These are phyloP conservation scores for Eidolon dupreanum DNA, from an alignment of 2,797 vertebrate genomes.

Conservation along the genomic window DNA sequence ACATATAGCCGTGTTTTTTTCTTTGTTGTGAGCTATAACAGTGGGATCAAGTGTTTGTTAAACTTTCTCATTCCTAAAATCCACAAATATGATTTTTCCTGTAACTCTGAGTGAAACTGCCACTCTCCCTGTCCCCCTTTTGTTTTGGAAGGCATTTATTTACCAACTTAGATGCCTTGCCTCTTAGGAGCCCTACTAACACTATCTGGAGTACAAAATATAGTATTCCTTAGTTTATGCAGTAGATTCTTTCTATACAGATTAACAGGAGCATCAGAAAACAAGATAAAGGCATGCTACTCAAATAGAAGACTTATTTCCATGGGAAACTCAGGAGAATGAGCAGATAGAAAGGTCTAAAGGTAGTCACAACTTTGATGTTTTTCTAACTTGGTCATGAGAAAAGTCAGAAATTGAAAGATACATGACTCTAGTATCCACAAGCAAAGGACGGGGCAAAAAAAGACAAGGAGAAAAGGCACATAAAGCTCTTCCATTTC, in stretches of 20 bases:
- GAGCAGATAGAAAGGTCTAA: not conserved
- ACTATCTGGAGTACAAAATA: not conserved
- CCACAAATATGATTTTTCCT: not conserved
- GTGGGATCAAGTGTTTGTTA: not conserved
- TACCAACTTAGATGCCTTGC: not conserved
- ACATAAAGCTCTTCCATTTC: not conserved
- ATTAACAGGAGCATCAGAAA: not conserved
- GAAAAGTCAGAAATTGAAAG: not conserved
- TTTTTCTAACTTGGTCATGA: not conserved
- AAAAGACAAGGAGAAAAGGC: not conserved
- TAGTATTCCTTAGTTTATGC: not conserved
- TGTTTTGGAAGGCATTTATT: not conserved
- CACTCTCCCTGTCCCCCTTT: not conserved
- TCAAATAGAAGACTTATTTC: not conserved
- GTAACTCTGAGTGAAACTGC: not conserved
- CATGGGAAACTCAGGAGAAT: not conserved
- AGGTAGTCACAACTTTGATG: not conserved
- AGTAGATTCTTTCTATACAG: not conserved
- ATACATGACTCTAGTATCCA: not conserved
- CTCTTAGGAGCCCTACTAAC: not conserved
- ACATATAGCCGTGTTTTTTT: not conserved
- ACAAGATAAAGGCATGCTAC: not conserved
- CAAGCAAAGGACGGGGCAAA: not conserved
- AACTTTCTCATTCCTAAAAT: not conserved
- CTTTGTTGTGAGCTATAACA: not conserved